Conservation (phyloP, 1,140 invertebrate species). For the Lysiphlebus fabarum region DNA sequence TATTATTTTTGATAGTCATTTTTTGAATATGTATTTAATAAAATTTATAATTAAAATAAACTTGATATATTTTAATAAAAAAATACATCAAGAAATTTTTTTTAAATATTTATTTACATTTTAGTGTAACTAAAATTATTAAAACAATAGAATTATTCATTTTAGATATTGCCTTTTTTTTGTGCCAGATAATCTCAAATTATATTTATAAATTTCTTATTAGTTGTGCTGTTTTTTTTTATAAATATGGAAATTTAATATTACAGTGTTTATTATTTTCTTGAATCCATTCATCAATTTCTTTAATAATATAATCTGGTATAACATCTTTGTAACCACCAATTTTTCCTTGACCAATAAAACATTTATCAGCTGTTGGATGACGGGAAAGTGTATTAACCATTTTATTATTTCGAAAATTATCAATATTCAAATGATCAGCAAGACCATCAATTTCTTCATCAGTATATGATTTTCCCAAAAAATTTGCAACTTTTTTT, state of each 20-base stretch:
- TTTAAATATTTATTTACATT: no score
- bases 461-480: slow-evolving; percentile 1
- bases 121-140: no score
- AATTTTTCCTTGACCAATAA: slow-evolving; percentile 2
- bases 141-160: no score
- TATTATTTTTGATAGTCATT: no score
- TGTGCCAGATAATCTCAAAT: no score
- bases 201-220: no score
- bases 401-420: neutral
- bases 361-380: neutral
- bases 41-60: no score
- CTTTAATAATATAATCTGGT: slow-evolving; percentile 1
- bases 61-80: no score
- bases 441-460: neutral
- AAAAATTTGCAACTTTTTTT: neutral
- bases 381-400: neutral
- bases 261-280: neutral
- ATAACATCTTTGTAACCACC: slow-evolving; percentile 9
- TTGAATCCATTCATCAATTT: slow-evolving; percentile 8
- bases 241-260: neutral
- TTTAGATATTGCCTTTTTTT: no score
- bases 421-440: slow-evolving; percentile 2
- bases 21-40: no score
- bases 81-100: no score
- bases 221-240: no score